Evolutionary conservation across 2,113 vertebrate genomes (phyloP).

Genomic region (Brachypodius melanocephalos): DNA sequence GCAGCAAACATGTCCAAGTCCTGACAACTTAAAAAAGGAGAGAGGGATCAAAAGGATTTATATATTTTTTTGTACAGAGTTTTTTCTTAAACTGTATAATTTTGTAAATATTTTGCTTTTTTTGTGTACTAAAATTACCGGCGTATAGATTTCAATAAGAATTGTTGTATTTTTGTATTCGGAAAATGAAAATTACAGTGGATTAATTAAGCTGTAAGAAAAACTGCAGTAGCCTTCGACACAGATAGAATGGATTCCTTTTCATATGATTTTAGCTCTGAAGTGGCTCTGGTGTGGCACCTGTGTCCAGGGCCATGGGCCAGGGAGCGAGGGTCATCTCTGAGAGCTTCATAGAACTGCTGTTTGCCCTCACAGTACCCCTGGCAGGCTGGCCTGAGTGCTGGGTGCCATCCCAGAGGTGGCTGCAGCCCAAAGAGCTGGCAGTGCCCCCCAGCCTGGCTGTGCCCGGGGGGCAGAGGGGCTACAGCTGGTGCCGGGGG

Average conservation of each 20-base stretch:
- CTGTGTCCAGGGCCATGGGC: neutral
- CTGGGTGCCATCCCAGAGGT: neutral
- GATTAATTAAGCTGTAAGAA: slow-evolving; percentile 72
- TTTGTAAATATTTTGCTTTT: slow-evolving; percentile 83
- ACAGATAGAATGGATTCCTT: slow-evolving; percentile 74
- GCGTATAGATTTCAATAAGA: slow-evolving; percentile 84
- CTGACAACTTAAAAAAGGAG: slow-evolving; percentile 69
- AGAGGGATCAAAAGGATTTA: slow-evolving; percentile 82
- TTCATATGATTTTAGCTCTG: slow-evolving; percentile 75
- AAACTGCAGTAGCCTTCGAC: slow-evolving; percentile 65
- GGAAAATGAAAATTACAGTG: slow-evolving; percentile 75
- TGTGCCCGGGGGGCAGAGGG: neutral
- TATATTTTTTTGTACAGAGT: slow-evolving; percentile 84
- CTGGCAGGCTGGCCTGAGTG: neutral
- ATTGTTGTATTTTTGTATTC: slow-evolving; percentile 86
- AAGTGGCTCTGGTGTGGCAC: neutral
- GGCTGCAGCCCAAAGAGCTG: neutral
- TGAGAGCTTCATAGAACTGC: neutral
- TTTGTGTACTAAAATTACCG: slow-evolving; percentile 82
- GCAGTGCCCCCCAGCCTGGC: neutral
- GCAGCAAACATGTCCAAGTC: slow-evolving; percentile 66
- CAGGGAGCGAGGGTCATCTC: neutral
- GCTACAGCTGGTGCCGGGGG: rapidly evolving
- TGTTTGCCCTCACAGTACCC: neutral
- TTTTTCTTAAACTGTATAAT: slow-evolving; percentile 85